Conservation (phyloP, 2,888 invertebrate genomes). For the Lumbricus terrestris region DNA sequence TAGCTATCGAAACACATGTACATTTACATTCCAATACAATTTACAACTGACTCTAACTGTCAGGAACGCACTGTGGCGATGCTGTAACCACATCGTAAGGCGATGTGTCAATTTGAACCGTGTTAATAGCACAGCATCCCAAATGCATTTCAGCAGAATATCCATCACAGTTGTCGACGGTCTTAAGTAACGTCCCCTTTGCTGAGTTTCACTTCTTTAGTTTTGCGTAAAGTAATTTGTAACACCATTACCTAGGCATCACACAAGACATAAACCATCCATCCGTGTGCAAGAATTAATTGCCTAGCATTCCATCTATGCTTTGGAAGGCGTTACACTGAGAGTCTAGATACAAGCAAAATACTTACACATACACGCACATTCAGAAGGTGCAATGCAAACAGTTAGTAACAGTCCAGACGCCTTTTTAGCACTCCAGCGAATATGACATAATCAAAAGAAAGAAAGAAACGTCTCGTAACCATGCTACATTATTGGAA, state of each 20-base stretch:
- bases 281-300: background rate
- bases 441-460: background rate
- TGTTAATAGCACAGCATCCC: no score
- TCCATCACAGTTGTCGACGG: background rate
- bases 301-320: background rate
- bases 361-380: background rate
- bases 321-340: background rate
- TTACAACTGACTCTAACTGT: background rate
- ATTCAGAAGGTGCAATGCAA: background rate
- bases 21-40: background rate
- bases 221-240: background rate
- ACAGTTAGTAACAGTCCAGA: background rate
- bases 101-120: background rate
- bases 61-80: background rate
- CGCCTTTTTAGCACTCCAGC: background rate
- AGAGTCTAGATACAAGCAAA: background rate
- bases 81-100: background rate
- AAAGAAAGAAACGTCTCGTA: background rate
- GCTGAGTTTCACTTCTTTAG: background rate
- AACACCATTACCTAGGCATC: background rate
- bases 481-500: background rate
- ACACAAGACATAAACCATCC: background rate
- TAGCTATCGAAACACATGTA: no score
- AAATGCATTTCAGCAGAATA: background rate
- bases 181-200: background rate